Conservation (phyloP, 2,797 vertebrate species). For the Loriculus beryllinus region DNA sequence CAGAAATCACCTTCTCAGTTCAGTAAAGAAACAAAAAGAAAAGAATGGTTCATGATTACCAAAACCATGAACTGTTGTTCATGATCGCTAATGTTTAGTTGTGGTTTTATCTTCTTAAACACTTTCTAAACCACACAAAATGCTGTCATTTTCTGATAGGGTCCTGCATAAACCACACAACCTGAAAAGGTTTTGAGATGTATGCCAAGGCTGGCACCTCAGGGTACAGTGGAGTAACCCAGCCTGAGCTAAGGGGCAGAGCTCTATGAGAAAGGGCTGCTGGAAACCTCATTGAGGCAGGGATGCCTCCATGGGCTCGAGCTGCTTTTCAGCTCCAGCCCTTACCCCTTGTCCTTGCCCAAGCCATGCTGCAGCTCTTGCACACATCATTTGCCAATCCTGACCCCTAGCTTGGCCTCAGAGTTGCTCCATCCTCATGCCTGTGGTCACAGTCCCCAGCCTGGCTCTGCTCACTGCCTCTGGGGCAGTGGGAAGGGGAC, state of each 20-base stretch:
- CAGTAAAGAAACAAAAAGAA: neutral
- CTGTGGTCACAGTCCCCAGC: neutral
- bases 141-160: neutral
- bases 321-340: neutral
- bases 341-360: fast-evolving
- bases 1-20: neutral
- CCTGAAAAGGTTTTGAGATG: neutral
- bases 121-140: neutral
- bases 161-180: neutral
- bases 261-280: neutral
- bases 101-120: neutral
- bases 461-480: fast-evolving
- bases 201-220: neutral
- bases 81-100: neutral
- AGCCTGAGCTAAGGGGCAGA: neutral
- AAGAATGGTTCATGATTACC: neutral
- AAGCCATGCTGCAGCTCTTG: neutral
- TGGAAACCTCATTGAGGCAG: neutral
- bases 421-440: neutral
- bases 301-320: fast-evolving
- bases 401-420: fast-evolving
- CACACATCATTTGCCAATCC: neutral
- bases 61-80: neutral
- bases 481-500: neutral
- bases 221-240: neutral